A percentile compares a stretch with the other conserved stretches of the same genome.
phyloP scores from a whole-genome alignment of 2,797 vertebrate genomes.

The Anguilla obscura region DNA sequence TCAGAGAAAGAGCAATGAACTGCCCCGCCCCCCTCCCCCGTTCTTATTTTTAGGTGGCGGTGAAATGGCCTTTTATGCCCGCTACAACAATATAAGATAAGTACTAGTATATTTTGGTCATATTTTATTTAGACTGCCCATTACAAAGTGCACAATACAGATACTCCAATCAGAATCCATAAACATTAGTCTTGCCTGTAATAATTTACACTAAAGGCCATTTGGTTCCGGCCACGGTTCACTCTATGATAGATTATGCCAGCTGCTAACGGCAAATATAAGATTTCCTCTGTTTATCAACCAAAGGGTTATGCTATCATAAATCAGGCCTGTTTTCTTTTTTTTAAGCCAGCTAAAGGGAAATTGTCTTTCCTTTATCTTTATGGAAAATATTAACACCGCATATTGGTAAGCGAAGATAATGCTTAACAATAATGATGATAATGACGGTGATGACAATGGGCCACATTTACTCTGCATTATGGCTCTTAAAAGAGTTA shows the following conservation, averaged over 20 bases:
- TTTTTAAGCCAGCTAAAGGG: background rate
- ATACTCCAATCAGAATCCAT: background rate
- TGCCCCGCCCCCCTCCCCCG: background rate
- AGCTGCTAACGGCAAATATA: background rate
- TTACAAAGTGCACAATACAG: background rate
- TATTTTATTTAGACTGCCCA: background rate
- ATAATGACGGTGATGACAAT: background rate
- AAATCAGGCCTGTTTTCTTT: background rate
- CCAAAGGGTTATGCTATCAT: background rate
- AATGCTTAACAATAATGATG: background rate
- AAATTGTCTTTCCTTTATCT: background rate
- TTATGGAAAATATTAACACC: background rate
- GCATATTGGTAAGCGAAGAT: background rate
- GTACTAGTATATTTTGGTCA: background rate
- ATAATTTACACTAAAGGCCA: background rate
- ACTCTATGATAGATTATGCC: background rate
- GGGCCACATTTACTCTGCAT: background rate
- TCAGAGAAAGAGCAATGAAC: background rate
- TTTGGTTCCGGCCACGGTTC: background rate
- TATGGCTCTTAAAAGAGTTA: background rate
- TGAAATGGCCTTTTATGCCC: background rate
- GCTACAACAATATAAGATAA: background rate
- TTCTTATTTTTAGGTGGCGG: background rate
- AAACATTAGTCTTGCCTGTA: background rate
- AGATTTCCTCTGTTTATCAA: conserved; percentile 6